Evolutionary conservation across 2,797 vertebrate species (phyloP).

Genomic region (Chaenodraco wilsoni): DNA sequence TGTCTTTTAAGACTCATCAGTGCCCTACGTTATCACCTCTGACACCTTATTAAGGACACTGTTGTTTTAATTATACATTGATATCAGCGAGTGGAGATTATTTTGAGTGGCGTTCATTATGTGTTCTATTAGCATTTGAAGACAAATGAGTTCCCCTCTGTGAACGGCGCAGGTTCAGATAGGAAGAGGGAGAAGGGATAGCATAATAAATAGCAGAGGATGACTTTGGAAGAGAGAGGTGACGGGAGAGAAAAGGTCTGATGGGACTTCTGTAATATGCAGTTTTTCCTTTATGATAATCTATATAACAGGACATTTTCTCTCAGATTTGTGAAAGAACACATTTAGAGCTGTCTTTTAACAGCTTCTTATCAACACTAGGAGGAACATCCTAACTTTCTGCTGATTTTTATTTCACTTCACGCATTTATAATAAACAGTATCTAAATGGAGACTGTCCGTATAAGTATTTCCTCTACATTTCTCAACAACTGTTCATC

Average conservation of each 20-base stretch:
- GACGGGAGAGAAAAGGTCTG: neutral
- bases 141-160: constrained; percentile 65
- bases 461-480: neutral
- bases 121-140: constrained; percentile 64
- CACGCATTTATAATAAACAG: neutral
- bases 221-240: neutral
- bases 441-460: no score
- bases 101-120: constrained; percentile 73
- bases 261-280: constrained; percentile 9
- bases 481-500: no score
- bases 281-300: constrained; percentile 4
- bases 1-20: constrained; percentile 61
- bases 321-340: neutral
- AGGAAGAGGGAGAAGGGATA: constrained; percentile 12
- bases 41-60: constrained; percentile 71
- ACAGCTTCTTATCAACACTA: neutral
- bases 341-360: neutral
- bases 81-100: constrained; percentile 65
- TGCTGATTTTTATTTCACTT: neutral
- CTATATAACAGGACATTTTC: neutral
- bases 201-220: constrained; percentile 43
- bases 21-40: constrained; percentile 65
- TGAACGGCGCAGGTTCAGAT: constrained; percentile 46
- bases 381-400: neutral
- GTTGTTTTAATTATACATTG: constrained; percentile 76